These are phyloP conservation scores for Vanessa cardui DNA, from an alignment of 2,888 invertebrate genomes.

Conservation along the genomic window DNA sequence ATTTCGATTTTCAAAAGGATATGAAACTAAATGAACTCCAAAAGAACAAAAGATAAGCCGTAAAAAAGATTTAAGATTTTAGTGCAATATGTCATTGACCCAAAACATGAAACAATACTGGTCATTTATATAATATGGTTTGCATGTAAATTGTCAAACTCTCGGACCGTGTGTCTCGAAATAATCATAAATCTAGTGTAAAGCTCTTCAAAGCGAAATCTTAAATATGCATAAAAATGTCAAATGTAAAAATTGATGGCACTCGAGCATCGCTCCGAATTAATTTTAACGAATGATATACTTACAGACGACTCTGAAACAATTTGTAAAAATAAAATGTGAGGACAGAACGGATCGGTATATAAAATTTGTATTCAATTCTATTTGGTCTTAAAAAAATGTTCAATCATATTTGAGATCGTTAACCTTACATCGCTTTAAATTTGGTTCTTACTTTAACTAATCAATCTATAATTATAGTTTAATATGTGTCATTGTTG, in stretches of 20 bases:
- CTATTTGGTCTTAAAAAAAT: constrained; percentile 7
- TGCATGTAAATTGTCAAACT: background rate
- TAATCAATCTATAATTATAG: too few relatives aligned
- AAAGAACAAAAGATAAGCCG: too few relatives aligned
- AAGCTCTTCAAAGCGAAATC: constrained; percentile 76
- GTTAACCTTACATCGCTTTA: background rate
- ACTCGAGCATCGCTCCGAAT: constrained; percentile 58
- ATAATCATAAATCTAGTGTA: constrained; percentile 67
- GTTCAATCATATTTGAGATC: too few relatives aligned
- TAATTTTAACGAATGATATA: constrained; percentile 67
- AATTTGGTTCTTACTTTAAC: too few relatives aligned
- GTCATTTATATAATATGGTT: background rate
- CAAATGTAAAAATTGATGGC: constrained; percentile 74
- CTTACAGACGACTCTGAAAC: constrained; percentile 63
- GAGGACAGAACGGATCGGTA: constrained; percentile 56
- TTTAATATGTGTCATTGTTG: too few relatives aligned
- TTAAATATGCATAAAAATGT: constrained; percentile 81
- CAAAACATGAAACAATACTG: constrained; percentile 7
- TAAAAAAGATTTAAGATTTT: background rate
- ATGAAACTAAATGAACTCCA: too few relatives aligned
- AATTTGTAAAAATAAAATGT: constrained; percentile 76
- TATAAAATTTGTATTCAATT: constrained; percentile 40
- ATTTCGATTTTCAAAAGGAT: too few relatives aligned
- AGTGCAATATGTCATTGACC: background rate
- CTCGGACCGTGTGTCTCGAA: constrained; percentile 52